Percentiles rank a stretch among this genome's conserved stretches.
These are phyloP conservation scores for Agrilus biguttatus DNA, from an alignment of 2,888 invertebrate genomes.

Conservation along the genomic window DNA sequence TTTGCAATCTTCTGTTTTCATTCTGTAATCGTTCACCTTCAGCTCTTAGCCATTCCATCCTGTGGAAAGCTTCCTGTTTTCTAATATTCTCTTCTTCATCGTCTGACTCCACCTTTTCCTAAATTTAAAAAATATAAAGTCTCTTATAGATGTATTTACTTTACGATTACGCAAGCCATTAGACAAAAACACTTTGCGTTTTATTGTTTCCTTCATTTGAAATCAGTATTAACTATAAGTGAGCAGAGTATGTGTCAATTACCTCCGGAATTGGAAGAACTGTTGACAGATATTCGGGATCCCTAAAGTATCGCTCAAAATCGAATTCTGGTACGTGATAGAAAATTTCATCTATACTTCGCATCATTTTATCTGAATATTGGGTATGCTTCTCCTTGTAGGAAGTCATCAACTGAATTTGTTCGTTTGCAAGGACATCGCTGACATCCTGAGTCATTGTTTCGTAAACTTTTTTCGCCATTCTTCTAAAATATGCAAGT, in stretches of 20 bases:
- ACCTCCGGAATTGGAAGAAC: conserved; percentile 13
- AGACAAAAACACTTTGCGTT: not conserved
- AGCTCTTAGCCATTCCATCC: conserved; percentile 27
- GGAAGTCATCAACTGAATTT: conserved; percentile 22
- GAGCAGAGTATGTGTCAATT: not conserved
- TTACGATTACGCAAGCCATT: not conserved
- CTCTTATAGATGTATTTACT: not conserved
- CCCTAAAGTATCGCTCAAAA: conserved; percentile 22
- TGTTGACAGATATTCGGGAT: conserved; percentile 18
- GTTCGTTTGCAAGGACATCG: conserved; percentile 28
- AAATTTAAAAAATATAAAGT: no score
- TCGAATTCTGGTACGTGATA: conserved; percentile 23
- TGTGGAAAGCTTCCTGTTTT: conserved; percentile 26
- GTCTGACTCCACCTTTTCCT: conserved; percentile 1
- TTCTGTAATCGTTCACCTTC: conserved; percentile 26
- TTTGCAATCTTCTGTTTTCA: conserved; percentile 23
- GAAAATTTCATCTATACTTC: conserved; percentile 23
- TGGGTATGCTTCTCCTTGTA: conserved; percentile 20
- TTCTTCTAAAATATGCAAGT: conserved; percentile 20
- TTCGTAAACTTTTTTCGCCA: conserved; percentile 26
- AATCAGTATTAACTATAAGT: no score
- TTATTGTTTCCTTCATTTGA: not conserved
- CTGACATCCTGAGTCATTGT: conserved; percentile 29
- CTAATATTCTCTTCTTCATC: conserved; percentile 20
- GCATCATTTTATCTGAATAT: conserved; percentile 22